Percentiles rank a stretch among this genome's conserved stretches.
These are phyloP conservation scores for Amphilophus citrinellus DNA, from an alignment of 2,113 vertebrate species.

Conservation along the genomic window DNA sequence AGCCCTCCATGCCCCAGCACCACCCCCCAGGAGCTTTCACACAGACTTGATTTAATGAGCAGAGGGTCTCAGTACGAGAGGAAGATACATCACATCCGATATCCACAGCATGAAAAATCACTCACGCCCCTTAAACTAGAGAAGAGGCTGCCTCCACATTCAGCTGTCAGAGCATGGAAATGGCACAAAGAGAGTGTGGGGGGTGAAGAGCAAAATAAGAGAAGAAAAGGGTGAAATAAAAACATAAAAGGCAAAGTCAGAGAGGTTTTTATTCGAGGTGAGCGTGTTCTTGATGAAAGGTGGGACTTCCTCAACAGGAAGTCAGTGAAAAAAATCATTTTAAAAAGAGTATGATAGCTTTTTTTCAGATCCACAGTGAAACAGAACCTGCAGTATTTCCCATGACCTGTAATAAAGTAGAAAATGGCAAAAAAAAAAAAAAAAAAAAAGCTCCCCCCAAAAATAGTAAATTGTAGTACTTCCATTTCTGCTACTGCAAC, in stretches of 20 bases:
- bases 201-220: neutral
- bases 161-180: constrained; percentile 25
- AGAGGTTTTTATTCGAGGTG: constrained; percentile 18
- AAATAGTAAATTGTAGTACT: no score
- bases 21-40: constrained; percentile 2
- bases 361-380: no score
- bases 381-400: no score
- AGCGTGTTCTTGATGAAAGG: constrained; percentile 18
- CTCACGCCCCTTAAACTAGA: neutral
- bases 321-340: neutral
- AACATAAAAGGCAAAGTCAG: neutral
- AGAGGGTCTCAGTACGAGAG: constrained; percentile 8
- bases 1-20: neutral
- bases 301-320: constrained; percentile 53
- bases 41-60: constrained; percentile 47
- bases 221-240: neutral
- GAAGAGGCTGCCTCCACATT: neutral
- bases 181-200: neutral
- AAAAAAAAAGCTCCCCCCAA: no score
- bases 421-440: no score
- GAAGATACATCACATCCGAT: constrained; percentile 24
- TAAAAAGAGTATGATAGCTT: no score
- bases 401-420: no score
- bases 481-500: no score
- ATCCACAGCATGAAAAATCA: constrained; percentile 8